Evolutionary conservation across 2,888 invertebrate species (phyloP).

Genomic region (Sympetrum striolatum): DNA sequence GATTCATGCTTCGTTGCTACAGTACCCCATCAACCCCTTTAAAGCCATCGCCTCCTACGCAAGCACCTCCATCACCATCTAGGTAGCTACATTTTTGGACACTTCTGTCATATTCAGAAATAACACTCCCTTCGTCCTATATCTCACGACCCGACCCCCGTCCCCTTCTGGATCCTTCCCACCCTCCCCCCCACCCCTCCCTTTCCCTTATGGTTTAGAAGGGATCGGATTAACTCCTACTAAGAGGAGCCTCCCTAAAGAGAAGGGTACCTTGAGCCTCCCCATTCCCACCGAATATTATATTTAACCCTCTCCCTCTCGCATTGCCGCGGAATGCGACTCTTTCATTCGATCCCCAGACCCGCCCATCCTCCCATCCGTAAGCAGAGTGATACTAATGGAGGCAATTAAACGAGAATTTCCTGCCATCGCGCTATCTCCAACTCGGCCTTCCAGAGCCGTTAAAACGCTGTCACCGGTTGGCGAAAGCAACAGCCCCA

Average conservation of each 20-base stretch:
- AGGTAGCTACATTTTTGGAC: conserved; percentile 36
- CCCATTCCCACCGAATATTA: neutral
- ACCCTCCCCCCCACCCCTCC: neutral
- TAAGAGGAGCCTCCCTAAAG: neutral
- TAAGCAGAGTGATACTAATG: conserved; percentile 38
- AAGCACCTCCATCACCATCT: neutral
- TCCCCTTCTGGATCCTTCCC: neutral
- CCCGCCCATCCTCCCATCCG: neutral
- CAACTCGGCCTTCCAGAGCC: neutral
- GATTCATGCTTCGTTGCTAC: neutral
- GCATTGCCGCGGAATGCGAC: neutral
- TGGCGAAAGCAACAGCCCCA: neutral
- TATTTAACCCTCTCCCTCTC: neutral
- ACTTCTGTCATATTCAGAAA: conserved; percentile 43
- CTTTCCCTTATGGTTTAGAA: neutral
- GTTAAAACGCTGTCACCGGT: neutral
- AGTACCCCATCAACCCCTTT: neutral
- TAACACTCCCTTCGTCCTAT: neutral
- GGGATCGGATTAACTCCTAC: neutral
- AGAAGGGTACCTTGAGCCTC: neutral
- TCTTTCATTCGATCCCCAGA: neutral
- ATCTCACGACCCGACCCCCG: neutral
- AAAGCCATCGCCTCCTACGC: neutral
- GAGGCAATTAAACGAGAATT: conserved; percentile 21
- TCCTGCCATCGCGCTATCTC: conserved; percentile 8